Evolutionary conservation across 1,140 invertebrate species (phyloP).

Genomic region (Drosophila setifemur): DNA sequence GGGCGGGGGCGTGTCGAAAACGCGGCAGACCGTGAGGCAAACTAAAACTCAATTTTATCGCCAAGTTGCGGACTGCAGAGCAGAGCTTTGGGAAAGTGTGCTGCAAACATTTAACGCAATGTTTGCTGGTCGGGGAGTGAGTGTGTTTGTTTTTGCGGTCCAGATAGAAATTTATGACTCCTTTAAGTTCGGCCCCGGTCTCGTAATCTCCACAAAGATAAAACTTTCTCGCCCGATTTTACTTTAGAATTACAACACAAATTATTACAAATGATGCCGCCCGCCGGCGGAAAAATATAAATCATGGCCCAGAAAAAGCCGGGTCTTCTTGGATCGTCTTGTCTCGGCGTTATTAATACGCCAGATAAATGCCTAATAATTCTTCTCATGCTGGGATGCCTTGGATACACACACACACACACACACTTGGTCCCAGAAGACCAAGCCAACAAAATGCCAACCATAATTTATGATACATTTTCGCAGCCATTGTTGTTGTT

Average conservation of each 20-base stretch:
- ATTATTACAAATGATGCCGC: conserved; percentile 74
- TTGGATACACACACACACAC: neutral
- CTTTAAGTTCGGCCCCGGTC: conserved; percentile 33
- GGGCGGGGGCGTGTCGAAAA: conserved; percentile 6
- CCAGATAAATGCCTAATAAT: conserved; percentile 69
- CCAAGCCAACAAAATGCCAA: conserved; percentile 22
- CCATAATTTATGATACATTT: conserved; percentile 42
- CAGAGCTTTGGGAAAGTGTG: conserved; percentile 52
- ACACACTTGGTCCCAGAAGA: neutral
- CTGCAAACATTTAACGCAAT: conserved; percentile 55
- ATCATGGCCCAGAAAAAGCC: conserved; percentile 49
- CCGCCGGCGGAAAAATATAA: conserved; percentile 60
- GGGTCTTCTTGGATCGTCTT: no score
- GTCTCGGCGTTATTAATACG: conserved; percentile 50
- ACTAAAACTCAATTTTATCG: conserved; percentile 74
- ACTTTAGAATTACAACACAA: conserved; percentile 61
- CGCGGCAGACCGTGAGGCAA: conserved; percentile 53
- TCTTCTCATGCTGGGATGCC: conserved; percentile 30
- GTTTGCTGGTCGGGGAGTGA: conserved; percentile 8
- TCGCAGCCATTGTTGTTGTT: neutral
- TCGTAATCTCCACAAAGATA: conserved; percentile 40
- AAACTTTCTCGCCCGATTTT: conserved; percentile 44
- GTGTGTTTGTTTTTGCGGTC: neutral
- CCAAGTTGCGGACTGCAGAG: conserved; percentile 41
- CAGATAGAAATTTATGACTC: conserved; percentile 67